phyloP scores from a whole-genome alignment of 92 coral and sea anemone species.

The Desmophyllum pertusum region DNA sequence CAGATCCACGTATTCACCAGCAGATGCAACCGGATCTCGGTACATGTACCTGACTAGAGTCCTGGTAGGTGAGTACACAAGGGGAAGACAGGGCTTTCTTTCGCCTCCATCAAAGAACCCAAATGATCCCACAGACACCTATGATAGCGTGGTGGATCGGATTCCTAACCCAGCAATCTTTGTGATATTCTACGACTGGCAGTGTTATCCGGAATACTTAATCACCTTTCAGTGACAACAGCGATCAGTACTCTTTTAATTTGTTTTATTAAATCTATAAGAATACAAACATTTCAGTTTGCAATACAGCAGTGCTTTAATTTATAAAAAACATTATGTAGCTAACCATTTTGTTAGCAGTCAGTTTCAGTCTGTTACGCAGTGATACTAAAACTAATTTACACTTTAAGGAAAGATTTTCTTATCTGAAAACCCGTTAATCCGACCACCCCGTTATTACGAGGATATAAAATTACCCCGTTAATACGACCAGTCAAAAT shows the following conservation, averaged over 20 bases:
- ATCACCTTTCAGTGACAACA: slow-evolving; percentile 25
- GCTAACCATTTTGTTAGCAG: too few relatives aligned
- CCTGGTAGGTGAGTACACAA: slow-evolving; percentile 73
- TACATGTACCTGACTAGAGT: slow-evolving; percentile 76
- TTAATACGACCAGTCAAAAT: too few relatives aligned
- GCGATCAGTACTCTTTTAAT: too few relatives aligned
- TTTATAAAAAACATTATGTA: too few relatives aligned
- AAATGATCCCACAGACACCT: slow-evolving; percentile 49
- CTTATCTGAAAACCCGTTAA: too few relatives aligned
- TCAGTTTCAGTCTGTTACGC: too few relatives aligned
- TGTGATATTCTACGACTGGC: slow-evolving; percentile 76
- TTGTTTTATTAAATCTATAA: too few relatives aligned
- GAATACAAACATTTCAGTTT: background rate
- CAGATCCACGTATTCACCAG: slow-evolving; percentile 53
- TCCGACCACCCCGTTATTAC: too few relatives aligned
- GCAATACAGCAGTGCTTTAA: too few relatives aligned
- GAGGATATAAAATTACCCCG: too few relatives aligned
- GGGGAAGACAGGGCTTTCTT: slow-evolving; percentile 37
- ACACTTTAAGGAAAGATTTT: too few relatives aligned
- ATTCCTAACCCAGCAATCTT: slow-evolving; percentile 36
- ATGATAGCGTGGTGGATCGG: slow-evolving; percentile 57
- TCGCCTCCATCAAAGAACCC: slow-evolving; percentile 63
- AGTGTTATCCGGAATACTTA: slow-evolving; percentile 77
- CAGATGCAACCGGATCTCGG: slow-evolving; percentile 46
- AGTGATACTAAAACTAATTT: too few relatives aligned